Percentiles rank a stretch among this genome's conserved stretches.
phyloP scores from a whole-genome alignment of 2,888 invertebrate genomes.

The Linyphia triangularis region DNA sequence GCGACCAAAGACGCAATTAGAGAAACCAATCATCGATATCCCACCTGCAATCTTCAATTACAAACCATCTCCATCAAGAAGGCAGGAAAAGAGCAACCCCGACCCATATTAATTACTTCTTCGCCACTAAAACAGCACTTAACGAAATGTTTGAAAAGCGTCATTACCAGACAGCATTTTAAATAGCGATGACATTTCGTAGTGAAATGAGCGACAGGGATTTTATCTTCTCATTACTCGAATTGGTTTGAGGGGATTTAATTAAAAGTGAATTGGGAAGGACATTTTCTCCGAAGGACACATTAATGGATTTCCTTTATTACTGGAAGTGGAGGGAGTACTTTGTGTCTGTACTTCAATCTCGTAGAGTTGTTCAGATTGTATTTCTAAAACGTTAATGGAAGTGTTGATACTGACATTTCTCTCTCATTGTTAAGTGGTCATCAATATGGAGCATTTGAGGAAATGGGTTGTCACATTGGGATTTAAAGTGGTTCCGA shows the following conservation, averaged over 20 bases:
- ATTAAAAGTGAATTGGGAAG: not conserved
- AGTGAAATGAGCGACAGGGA: not conserved
- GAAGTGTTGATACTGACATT: too few relatives aligned
- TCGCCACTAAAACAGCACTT: not conserved
- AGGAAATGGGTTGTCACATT: too few relatives aligned
- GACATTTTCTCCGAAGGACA: not conserved
- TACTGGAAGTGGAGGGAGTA: not conserved
- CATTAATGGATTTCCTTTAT: not conserved
- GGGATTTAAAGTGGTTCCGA: too few relatives aligned
- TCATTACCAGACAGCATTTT: too few relatives aligned
- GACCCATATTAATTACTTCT: not conserved
- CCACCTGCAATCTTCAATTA: not conserved
- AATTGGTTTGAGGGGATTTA: not conserved
- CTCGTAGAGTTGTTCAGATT: too few relatives aligned
- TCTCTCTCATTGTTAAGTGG: too few relatives aligned
- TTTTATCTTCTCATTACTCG: not conserved
- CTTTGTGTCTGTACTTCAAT: not conserved
- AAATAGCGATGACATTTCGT: not conserved
- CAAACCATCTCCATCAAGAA: not conserved
- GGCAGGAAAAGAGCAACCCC: not conserved
- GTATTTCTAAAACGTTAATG: too few relatives aligned
- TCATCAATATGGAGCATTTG: too few relatives aligned
- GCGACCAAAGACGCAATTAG: too few relatives aligned
- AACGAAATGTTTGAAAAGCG: not conserved
- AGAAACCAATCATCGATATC: too few relatives aligned